These are phyloP conservation scores for Danaus plexippus DNA, from an alignment of 1,140 invertebrate genomes.

Conservation along the genomic window DNA sequence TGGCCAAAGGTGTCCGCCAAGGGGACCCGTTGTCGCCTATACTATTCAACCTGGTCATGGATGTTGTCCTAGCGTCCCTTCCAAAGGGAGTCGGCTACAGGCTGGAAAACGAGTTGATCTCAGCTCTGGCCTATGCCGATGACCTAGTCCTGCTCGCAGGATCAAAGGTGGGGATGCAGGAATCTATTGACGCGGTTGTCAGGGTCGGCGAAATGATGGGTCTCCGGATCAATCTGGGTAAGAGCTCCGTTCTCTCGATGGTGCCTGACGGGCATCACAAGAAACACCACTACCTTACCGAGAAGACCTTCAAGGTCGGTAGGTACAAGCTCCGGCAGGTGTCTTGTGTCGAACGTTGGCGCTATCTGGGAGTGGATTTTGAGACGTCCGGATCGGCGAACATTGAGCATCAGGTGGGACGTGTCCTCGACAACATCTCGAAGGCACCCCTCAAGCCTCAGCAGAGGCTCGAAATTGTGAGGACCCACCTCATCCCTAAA, in stretches of 20 bases:
- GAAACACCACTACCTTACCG: conserved; percentile 28
- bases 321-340: too few species aligned
- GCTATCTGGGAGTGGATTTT: too few species aligned
- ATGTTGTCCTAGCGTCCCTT: too few species aligned
- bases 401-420: too few species aligned
- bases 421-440: conserved; percentile 19
- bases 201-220: too few species aligned
- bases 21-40: conserved; percentile 68
- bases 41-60: conserved; percentile 67
- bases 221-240: too few species aligned
- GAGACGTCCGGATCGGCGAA: too few species aligned
- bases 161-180: conserved; percentile 24
- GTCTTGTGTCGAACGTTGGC: too few species aligned
- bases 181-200: too few species aligned
- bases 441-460: conserved; percentile 13
- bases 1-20: too few species aligned
- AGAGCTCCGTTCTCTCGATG: too few species aligned
- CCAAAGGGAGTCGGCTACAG: conserved; percentile 27
- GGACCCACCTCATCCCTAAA: conserved; percentile 21
- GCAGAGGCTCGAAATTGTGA: conserved; percentile 23
- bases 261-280: conserved; percentile 28
- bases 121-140: conserved; percentile 40
- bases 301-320: conserved; percentile 17
- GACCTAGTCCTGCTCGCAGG: conserved; percentile 38
- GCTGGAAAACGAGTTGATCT: conserved; percentile 17